These are phyloP conservation scores for Platerodrilus igneus DNA, from an alignment of 2,888 invertebrate species.

Conservation along the genomic window DNA sequence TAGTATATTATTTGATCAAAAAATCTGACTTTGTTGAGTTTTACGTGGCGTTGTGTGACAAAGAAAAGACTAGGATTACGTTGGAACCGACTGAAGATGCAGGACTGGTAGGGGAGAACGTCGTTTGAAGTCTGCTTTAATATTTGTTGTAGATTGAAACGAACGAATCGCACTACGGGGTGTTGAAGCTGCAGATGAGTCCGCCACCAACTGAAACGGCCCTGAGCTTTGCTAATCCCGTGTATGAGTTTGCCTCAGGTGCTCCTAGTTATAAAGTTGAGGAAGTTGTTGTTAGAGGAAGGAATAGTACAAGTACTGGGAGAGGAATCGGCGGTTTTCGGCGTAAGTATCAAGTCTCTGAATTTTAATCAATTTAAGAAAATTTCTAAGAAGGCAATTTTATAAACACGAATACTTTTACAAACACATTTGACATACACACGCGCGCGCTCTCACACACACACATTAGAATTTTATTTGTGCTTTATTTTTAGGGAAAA, in stretches of 20 bases:
- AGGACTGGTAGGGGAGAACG: constrained; percentile 57
- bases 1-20: constrained; percentile 72
- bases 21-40: constrained; percentile 78
- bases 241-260: constrained; percentile 70
- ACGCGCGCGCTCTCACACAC: too few relatives aligned
- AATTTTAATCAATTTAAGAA: too few relatives aligned
- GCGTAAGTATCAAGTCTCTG: constrained; percentile 48
- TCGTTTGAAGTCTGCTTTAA: constrained; percentile 5
- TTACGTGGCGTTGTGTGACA: constrained; percentile 70
- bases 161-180: constrained; percentile 65
- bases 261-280: constrained; percentile 66
- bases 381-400: too few relatives aligned
- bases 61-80: constrained; percentile 72
- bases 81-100: constrained; percentile 82
- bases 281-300: constrained; percentile 65
- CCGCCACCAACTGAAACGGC: constrained; percentile 56
- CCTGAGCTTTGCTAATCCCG: constrained; percentile 79
- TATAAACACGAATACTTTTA: too few relatives aligned
- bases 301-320: constrained; percentile 48
- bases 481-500: too few relatives aligned
- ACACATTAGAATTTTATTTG: too few relatives aligned
- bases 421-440: too few relatives aligned
- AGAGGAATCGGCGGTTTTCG: constrained; percentile 53
- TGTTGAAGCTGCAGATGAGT: constrained; percentile 69
- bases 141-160: constrained; percentile 56